Conservation (phyloP, 2,797 vertebrate species). For the Staurois parvus region DNA sequence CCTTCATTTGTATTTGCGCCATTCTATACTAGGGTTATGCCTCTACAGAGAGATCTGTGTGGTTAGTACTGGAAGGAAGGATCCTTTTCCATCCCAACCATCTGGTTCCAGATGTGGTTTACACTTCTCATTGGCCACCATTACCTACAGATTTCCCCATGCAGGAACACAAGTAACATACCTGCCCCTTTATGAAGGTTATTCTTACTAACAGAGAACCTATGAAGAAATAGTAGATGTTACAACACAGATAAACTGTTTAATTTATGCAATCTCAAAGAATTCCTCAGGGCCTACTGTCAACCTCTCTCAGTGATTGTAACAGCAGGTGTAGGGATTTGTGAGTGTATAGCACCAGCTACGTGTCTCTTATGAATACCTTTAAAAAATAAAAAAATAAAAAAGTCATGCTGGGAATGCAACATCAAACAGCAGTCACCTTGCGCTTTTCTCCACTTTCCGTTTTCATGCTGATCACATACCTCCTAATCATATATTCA, state of each 20-base stretch:
- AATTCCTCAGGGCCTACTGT: conserved; percentile 36
- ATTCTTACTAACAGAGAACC: conserved; percentile 23
- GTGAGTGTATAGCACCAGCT: conserved; percentile 20
- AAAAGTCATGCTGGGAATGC: conserved; percentile 44
- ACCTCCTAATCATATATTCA: conserved; percentile 48
- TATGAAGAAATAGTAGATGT: conserved; percentile 33
- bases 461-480: conserved; percentile 52
- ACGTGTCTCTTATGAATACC: conserved; percentile 42
- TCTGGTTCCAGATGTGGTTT: not conserved
- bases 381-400: conserved; percentile 15
- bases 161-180: not conserved
- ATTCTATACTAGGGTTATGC: no score
- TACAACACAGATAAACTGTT: conserved; percentile 33
- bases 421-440: conserved; percentile 49
- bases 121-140: not conserved
- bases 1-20: no score
- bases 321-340: conserved; percentile 48
- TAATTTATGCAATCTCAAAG: conserved; percentile 47
- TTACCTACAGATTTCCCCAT: not conserved
- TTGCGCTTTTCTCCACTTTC: conserved; percentile 29
- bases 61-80: no score
- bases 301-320: conserved; percentile 38
- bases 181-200: not conserved
- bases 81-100: not conserved
- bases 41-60: no score